Evolutionary conservation across 2,888 invertebrate species (phyloP), one percentile per base, ranked within the genome.

Genomic region (Papilio protenor): DNA sequence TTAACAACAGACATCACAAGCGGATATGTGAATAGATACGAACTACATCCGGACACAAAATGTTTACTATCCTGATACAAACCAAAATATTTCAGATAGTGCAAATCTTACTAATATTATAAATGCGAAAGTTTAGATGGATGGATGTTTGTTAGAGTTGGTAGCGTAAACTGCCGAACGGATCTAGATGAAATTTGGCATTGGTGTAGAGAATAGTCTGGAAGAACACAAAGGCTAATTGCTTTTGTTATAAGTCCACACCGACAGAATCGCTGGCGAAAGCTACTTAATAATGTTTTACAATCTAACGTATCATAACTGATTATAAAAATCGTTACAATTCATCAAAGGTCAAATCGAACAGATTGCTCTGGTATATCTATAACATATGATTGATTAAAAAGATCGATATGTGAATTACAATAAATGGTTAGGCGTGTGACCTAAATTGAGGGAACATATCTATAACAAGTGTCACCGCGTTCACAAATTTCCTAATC

Each of bases 361-460:
- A 70, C 14, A 45, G 12, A 75, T 69, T 69, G 57, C 14, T 40
- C 40, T 27, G 27, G 16, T n/a, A 59, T 59, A 57, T 40, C 45
- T 49, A 66, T 11, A 72, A 55, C 55, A 52, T 45, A 70, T 73
- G 59, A 73, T 73, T 73, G 69, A 69, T 55, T 75, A 49, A 59
- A 75, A 66, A n/a, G 80, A 79, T 80, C 77, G 77, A 82, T 83
- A 81, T 74, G 78, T 73, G 81, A 84, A 84, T 82, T 84, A 80
- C 83, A 79, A 82, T 76, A 80, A 84, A 85, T 83, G 84, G 82
- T 80, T 78, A 81, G 81, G 80, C 83, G 79, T 77, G 82, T 87
- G 89, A 88, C 89, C 90, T 82, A 87, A 89, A 89, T 90, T 85
- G 84, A 81, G 81, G 79, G 85, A 86, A 85, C 70, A 79, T 81